Conservation (phyloP, 1,140 invertebrate genomes). For the Drosophila simulans region DNA sequence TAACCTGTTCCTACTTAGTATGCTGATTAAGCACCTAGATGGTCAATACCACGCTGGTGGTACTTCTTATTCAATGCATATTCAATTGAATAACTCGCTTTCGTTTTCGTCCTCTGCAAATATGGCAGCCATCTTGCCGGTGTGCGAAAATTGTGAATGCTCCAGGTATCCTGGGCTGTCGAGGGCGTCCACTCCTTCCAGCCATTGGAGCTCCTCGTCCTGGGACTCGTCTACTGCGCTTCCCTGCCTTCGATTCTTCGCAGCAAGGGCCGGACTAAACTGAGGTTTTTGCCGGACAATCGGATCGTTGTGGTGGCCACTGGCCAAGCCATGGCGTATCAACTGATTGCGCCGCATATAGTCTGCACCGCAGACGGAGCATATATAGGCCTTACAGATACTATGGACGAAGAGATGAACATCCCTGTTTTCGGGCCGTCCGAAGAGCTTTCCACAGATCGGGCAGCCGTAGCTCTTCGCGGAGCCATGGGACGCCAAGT, state of each 20-base stretch:
- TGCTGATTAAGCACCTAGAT: too few species aligned
- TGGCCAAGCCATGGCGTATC: slow-evolving; percentile 90
- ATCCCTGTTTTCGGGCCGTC: slow-evolving; percentile 93
- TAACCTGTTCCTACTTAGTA: background rate
- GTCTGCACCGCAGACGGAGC: slow-evolving; percentile 91
- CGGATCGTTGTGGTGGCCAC: slow-evolving; percentile 89
- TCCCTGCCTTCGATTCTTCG: background rate
- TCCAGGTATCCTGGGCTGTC: background rate
- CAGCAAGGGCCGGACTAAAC: slow-evolving; percentile 78
- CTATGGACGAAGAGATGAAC: slow-evolving; percentile 93
- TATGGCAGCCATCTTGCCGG: background rate
- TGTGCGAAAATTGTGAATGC: background rate
- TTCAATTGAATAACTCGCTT: background rate
- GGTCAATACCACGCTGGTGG: too few species aligned
- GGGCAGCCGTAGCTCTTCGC: slow-evolving; percentile 92
- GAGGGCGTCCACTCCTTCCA: background rate
- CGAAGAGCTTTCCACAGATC: slow-evolving; percentile 94
- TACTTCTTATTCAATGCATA: too few species aligned
- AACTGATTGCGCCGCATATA: slow-evolving; percentile 93
- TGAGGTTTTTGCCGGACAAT: slow-evolving; percentile 92
- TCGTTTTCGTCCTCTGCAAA: background rate
- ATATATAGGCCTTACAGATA: slow-evolving; percentile 94
- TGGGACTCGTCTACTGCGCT: background rate
- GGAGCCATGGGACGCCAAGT: slow-evolving; percentile 91
- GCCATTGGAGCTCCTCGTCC: background rate